Evolutionary conservation across 2,113 vertebrate species (phyloP).

Genomic region (Chamaetylas fuelleborni): DNA sequence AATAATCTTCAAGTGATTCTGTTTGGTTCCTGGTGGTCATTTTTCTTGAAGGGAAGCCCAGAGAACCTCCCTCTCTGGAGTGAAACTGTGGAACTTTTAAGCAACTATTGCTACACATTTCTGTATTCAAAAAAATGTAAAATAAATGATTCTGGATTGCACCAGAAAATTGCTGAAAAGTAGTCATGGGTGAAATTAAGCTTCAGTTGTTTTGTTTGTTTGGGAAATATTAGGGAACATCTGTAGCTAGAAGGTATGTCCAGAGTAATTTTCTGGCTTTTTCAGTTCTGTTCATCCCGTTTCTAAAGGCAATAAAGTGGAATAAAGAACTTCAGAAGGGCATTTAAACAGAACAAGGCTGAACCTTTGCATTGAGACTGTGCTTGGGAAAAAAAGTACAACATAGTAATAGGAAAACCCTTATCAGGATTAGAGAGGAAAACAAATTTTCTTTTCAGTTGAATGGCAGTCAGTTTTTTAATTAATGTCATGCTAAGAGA

Average conservation of each 20-base stretch:
- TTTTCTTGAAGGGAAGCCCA: background rate
- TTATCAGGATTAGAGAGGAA: background rate
- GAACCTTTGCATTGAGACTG: background rate
- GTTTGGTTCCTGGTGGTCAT: background rate
- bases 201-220: background rate
- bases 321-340: background rate
- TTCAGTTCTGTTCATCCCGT: background rate
- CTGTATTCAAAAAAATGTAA: background rate
- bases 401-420: background rate
- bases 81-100: background rate
- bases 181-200: background rate
- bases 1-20: background rate
- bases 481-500: slow-evolving; percentile 1
- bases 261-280: slow-evolving; percentile 8
- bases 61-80: background rate
- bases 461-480: background rate
- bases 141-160: background rate
- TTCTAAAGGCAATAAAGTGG: background rate
- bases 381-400: background rate
- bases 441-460: background rate
- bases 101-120: background rate
- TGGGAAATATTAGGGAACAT: background rate
- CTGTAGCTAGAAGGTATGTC: background rate
- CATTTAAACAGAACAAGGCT: background rate
- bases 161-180: background rate